Conservation (phyloP, 2,113 vertebrate genomes). For the Cheirogaleus medius region DNA sequence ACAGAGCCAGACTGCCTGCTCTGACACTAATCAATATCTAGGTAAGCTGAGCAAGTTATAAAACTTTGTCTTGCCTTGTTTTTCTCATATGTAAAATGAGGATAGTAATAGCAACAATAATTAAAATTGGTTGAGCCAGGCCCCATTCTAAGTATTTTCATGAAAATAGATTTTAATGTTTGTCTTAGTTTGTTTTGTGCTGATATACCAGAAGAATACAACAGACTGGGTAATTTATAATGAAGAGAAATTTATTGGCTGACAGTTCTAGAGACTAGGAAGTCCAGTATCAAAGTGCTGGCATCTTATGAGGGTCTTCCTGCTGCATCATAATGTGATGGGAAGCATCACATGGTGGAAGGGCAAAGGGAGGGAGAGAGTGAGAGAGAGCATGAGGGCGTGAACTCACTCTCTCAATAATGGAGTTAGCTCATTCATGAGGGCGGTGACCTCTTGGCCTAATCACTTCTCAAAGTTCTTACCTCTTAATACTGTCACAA, state of each 20-base stretch:
- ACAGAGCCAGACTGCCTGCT: not conserved
- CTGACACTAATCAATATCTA: not conserved
- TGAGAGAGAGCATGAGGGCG: not conserved
- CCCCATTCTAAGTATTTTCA: not conserved
- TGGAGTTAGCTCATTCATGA: not conserved
- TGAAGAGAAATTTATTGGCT: not conserved
- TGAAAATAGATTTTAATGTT: not conserved
- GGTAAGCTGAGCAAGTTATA: not conserved
- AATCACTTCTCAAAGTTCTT: not conserved
- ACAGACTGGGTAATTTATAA: not conserved
- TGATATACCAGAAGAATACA: not conserved
- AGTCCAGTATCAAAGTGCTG: not conserved
- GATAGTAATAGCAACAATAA: not conserved
- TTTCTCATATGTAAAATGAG: not conserved
- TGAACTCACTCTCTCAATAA: not conserved
- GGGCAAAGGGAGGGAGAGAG: not conserved
- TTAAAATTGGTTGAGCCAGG: not conserved
- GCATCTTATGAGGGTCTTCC: not conserved
- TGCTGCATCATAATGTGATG: not conserved
- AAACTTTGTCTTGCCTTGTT: not conserved
- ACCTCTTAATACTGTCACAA: not conserved
- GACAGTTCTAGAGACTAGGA: not conserved
- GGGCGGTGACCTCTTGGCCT: not conserved
- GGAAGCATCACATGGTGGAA: not conserved
- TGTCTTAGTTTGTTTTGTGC: not conserved